phyloP scores from a whole-genome alignment of 2,797 vertebrate genomes.

The Ctenopoma kingsleyae region DNA sequence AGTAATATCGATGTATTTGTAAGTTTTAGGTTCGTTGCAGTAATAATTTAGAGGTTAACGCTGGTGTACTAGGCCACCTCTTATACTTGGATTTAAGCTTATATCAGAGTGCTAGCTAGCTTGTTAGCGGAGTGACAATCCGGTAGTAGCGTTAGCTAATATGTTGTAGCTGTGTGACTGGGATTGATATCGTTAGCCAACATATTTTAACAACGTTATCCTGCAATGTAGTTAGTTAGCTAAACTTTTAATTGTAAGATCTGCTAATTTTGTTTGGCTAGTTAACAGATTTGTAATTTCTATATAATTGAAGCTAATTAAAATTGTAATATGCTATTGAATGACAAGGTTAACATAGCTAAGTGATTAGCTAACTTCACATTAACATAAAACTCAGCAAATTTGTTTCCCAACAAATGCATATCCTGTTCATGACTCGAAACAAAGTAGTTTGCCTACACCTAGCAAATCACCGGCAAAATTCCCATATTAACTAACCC shows the following conservation, averaged over 20 bases:
- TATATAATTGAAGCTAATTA: background rate
- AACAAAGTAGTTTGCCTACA: background rate
- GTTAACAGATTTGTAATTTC: background rate
- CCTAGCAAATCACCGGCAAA: background rate
- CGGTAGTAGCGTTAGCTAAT: constrained; percentile 27
- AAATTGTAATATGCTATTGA: background rate
- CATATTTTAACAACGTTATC: background rate
- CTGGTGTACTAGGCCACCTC: background rate
- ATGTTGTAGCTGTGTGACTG: constrained; percentile 6
- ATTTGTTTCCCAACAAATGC: background rate
- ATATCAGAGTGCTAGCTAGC: constrained; percentile 52
- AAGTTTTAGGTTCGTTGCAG: background rate
- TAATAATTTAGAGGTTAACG: background rate
- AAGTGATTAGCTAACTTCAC: constrained; percentile 32
- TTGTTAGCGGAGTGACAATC: constrained; percentile 47
- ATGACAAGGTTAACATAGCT: constrained; percentile 37
- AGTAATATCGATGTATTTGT: background rate
- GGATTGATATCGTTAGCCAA: background rate
- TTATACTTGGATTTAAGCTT: constrained; percentile 23
- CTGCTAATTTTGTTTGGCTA: background rate
- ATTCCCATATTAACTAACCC: too few relatives aligned
- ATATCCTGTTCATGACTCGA: accelerated
- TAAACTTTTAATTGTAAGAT: accelerated
- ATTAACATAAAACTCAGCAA: background rate
- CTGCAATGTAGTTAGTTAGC: background rate